These are phyloP conservation scores for Synergus umbraculus DNA, from an alignment of 2,888 invertebrate species.

Conservation along the genomic window DNA sequence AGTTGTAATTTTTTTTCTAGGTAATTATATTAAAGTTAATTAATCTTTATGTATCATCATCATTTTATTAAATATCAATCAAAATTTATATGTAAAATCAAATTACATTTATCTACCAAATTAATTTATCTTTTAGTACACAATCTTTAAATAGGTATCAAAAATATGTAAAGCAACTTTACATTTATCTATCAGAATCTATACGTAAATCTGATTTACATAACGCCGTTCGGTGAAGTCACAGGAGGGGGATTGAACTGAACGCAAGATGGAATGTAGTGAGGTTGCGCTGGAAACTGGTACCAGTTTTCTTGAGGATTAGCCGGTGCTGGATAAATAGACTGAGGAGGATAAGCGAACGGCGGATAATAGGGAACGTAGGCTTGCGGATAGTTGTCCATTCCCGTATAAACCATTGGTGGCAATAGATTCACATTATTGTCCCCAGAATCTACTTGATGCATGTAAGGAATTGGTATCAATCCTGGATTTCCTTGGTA, in stretches of 20 bases:
- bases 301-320: constrained; percentile 67
- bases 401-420: constrained; percentile 54
- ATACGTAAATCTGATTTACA: constrained; percentile 9
- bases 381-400: constrained; percentile 57
- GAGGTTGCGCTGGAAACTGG: constrained; percentile 61
- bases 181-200: background rate
- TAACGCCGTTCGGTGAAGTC: constrained; percentile 8
- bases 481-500: constrained; percentile 60
- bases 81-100: background rate
- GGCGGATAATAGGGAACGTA: constrained; percentile 62
- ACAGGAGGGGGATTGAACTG: constrained; percentile 6
- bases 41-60: constrained; percentile 14
- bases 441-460: constrained; percentile 60
- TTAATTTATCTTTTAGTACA: background rate
- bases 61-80: background rate
- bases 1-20: background rate
- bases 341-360: constrained; percentile 62
- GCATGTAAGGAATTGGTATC: constrained; percentile 61
- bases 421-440: constrained; percentile 54
- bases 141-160: background rate
- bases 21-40: background rate
- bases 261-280: constrained; percentile 56
- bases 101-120: constrained; percentile 9
- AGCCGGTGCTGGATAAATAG: constrained; percentile 52
- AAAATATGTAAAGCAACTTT: background rate